Percentiles rank a stretch among this genome's conserved stretches.
phyloP scores from a whole-genome alignment of 2,888 invertebrate genomes.

The Dinocampus coccinellae region DNA sequence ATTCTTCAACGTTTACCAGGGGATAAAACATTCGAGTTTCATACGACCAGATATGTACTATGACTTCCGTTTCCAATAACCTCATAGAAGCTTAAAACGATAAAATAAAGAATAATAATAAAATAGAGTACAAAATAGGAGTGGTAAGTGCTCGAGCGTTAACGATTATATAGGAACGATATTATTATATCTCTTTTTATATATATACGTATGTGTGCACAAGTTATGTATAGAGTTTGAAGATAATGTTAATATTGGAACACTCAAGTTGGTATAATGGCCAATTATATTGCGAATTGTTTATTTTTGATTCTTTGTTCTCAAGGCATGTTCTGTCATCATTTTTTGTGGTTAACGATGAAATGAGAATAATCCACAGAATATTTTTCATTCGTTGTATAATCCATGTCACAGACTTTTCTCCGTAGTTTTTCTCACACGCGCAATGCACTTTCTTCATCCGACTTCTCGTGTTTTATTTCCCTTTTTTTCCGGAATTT shows the following conservation, averaged over 20 bases:
- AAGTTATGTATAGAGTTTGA: neutral
- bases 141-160: neutral
- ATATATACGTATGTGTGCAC: neutral
- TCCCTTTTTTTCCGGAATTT: neutral
- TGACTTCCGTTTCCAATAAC: constrained; percentile 21
- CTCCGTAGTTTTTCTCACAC: neutral
- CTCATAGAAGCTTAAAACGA: neutral
- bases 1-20: neutral
- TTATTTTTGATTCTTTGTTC: neutral
- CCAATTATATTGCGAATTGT: neutral
- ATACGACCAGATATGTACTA: constrained; percentile 15
- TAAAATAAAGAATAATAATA: neutral
- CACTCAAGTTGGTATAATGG: neutral
- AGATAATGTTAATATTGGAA: neutral
- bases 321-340: neutral
- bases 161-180: neutral
- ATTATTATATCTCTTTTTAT: neutral
- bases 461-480: neutral
- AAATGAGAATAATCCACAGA: neutral
- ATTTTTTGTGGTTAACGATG: neutral
- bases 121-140: neutral
- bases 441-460: neutral
- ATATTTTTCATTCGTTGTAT: neutral
- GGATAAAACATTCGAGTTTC: constrained; percentile 3
- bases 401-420: neutral